These are phyloP conservation scores for Ataeniobius toweri DNA, from an alignment of 2,797 vertebrate genomes.

Conservation along the genomic window DNA sequence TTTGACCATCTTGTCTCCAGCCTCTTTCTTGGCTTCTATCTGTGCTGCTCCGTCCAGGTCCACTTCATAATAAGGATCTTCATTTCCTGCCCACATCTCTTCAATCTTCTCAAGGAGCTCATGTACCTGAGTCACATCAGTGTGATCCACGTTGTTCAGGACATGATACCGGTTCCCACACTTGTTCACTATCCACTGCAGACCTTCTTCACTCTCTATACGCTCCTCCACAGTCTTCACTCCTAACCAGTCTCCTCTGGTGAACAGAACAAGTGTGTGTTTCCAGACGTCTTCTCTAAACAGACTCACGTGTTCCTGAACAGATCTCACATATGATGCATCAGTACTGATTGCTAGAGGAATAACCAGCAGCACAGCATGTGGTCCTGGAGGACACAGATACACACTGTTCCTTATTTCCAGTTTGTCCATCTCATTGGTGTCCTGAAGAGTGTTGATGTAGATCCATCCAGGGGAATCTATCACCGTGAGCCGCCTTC, in stretches of 20 bases:
- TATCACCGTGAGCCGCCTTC: constrained; percentile 38
- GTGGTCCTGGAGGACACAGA: constrained; percentile 54
- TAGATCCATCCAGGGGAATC: constrained; percentile 48
- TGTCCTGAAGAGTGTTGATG: constrained; percentile 36
- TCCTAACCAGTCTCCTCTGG: too few species aligned
- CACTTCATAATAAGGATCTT: constrained; percentile 9
- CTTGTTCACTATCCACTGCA: too few species aligned
- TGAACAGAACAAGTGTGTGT: too few species aligned
- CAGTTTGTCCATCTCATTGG: constrained; percentile 44
- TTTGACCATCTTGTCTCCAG: constrained; percentile 12
- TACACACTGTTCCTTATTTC: constrained; percentile 52
- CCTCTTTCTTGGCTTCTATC: constrained; percentile 17
- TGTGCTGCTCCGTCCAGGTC: not conserved
- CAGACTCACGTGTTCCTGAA: constrained; percentile 55
- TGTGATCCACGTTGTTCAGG: not conserved
- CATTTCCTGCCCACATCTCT: constrained; percentile 52
- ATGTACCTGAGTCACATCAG: constrained; percentile 31
- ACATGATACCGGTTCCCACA: too few species aligned
- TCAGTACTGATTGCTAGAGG: constrained; percentile 13
- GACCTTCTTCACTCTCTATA: too few species aligned
- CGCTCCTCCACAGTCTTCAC: too few species aligned
- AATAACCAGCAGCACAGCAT: constrained; percentile 52
- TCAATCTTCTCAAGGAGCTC: constrained; percentile 60
- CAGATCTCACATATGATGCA: not conserved
- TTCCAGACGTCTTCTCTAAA: not conserved